Base-by-base conservation (phyloP, 2,888 invertebrate species). In the Megastigmus dorsalis region DNA sequence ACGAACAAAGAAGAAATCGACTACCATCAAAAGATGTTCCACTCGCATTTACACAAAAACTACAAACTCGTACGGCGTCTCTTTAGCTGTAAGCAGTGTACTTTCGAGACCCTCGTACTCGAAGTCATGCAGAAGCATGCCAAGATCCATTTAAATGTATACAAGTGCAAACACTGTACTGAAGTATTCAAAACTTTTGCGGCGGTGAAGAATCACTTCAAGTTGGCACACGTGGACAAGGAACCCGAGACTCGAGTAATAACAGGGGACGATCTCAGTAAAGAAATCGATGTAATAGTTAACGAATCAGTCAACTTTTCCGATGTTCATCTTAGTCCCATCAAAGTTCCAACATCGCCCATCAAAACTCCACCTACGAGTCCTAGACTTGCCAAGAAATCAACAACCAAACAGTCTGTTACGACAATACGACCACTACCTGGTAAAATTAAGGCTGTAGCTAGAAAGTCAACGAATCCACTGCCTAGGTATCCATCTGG, bases 391-490 rank as follows among this genome's bases (percentile, higher is more conserved):
- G 90, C 90, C 1, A 86, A 83, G 38, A 90, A 90, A 78, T 90
- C 90, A 0, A 90, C 90, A 0, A 84, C 89, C 0, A 86, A 84
- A 28, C 79, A 79, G 30, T 76, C 83, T 0, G 54, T 74, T 9
- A 9, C 80, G 1, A 67, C 77, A 0, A 26, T 79, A 0, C 74
- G 74, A 6, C 71, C 78, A 0, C 38, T 55, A 0, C 79, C 83
- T 0, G 75, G 54, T 6, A 82, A 80, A 20, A 50, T 82, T 13
- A 84, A 83, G 38, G 79, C 85, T 2, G 87, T 88, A 0, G 89
- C 89, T 2, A 80, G 87, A 45, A 92, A 92, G 80, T 91, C 91
- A 0, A 91, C 91, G 0, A 89, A 90, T 13, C 84, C 84, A 1
- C 78, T 83, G 60, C 82, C 86, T 0, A 50, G 81, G n/a, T 82